Evolutionary conservation across 2,113 vertebrate genomes (phyloP).

Genomic region (Platichthys stellatus): DNA sequence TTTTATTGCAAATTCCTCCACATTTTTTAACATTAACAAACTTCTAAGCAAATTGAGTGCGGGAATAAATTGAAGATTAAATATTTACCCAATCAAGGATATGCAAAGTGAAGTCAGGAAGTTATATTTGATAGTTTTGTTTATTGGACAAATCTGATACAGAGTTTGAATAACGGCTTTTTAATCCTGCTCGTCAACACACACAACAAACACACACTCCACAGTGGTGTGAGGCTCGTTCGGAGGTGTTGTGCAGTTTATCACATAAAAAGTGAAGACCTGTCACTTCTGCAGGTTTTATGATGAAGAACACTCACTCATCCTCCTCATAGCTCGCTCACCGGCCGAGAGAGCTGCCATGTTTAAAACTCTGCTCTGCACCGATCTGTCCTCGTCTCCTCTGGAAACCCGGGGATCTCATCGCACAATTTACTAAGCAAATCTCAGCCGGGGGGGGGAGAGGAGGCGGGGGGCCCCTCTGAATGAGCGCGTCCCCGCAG

Average conservation of each 20-base stretch:
- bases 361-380: slow-evolving; percentile 6
- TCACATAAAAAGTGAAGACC: not conserved
- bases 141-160: too few species aligned
- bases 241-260: not conserved
- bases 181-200: too few species aligned
- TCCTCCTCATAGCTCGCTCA: not conserved
- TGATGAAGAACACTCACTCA: slow-evolving; percentile 6
- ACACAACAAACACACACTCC: too few species aligned
- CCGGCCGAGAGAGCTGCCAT: not conserved
- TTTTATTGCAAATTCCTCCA: not conserved
- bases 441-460: slow-evolving; percentile 41
- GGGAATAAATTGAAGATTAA: too few species aligned
- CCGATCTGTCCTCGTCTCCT: slow-evolving; percentile 12
- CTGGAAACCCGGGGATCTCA: slow-evolving; percentile 45
- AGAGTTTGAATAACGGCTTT: too few species aligned
- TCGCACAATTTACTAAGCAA: slow-evolving; percentile 67
- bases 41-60: too few species aligned
- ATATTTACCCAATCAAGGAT: not conserved
- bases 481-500: slow-evolving; percentile 84
- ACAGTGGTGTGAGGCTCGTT: too few species aligned
- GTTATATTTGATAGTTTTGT: too few species aligned
- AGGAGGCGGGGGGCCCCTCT: slow-evolving; percentile 32
- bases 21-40: too few species aligned
- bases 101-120: not conserved
- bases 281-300: not conserved